Base-by-base conservation (phyloP, 2,888 invertebrate species). In the Drosophila picticornis region DNA sequence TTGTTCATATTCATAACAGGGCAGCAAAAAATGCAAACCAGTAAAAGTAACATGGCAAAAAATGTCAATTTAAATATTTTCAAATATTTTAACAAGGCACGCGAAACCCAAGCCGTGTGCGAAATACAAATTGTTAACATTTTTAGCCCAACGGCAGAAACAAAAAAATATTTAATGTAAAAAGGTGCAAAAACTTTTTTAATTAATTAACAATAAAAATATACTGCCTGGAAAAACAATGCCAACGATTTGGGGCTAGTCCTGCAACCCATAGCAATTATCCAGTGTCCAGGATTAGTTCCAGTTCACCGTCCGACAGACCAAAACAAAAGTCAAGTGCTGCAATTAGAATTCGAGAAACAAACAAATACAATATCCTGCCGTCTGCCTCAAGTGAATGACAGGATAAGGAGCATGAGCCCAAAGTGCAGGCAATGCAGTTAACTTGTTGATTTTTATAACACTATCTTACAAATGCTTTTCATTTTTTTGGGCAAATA, bases 51-150 rank as follows among this genome's bases (percentile, higher is more conserved):
- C 58, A 56, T 27, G 22, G 59, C 73, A 73, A 84, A 91, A 91
- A 91, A 91, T 91, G 91, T 86, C 88, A 91, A 91, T 91, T 91
- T 90, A 91, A 91, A 91, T 90, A 91, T 91, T 91, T 89, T 80
- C 80, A 91, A 90, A 85, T 86, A 86, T 91, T 90, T 90, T 80
- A 79, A 85, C 83, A 83, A 85, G 81, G 75, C 73, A 75, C 62
- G 75, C 31, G 69, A 52, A 70, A 61, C 58, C 57, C 59, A 62
- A 61, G 65, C 65, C 57, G 77, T 90, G 88, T 90, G 87, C 81
- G 79, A 87, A 88, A 90, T 81, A 88, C 78, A 90, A 86, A 89
- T 89, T 84, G 73, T 75, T 67, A 55, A 77, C 61, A 84, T 90
- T 87, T 81, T 73, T 78, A 69, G 27, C 72, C 72, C 58, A 59